These are phyloP conservation scores for Cryptomyrus ogoouensis DNA, from an alignment of 2,113 vertebrate genomes.

Conservation along the genomic window DNA sequence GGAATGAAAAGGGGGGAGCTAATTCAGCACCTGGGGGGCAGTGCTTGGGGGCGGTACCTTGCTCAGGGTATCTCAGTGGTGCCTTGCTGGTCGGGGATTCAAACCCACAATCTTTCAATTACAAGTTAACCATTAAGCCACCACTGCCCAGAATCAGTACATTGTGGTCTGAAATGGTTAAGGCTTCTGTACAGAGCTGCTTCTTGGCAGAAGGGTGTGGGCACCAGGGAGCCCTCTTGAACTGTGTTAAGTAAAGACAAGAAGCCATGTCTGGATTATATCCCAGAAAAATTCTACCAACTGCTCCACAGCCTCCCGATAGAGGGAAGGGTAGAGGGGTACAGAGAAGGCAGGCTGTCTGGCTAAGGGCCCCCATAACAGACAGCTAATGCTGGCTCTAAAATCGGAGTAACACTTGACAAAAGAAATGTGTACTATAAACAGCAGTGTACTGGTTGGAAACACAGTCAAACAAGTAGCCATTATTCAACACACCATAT, in stretches of 20 bases:
- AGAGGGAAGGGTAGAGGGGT: background rate
- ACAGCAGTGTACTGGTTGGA: background rate
- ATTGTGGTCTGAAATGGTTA: background rate
- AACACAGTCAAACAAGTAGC: background rate
- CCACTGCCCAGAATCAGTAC: background rate
- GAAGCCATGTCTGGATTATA: background rate
- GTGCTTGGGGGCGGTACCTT: too few species aligned
- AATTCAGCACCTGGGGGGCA: too few species aligned
- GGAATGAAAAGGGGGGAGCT: too few species aligned
- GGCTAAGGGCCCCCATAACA: background rate
- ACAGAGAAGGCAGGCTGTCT: background rate
- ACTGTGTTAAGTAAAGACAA: background rate
- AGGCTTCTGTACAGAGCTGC: background rate
- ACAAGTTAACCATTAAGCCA: too few species aligned
- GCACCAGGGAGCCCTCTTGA: background rate
- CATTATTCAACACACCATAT: background rate
- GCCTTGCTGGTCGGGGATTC: too few species aligned
- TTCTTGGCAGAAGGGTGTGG: background rate
- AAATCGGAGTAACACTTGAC: background rate
- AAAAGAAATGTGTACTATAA: background rate
- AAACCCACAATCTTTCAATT: too few species aligned
- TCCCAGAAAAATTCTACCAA: background rate
- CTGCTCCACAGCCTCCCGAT: background rate
- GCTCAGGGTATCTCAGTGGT: too few species aligned
- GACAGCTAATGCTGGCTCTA: background rate